These are phyloP conservation scores for Drosophila falleni DNA, from an alignment of 2,888 invertebrate genomes.

Conservation along the genomic window DNA sequence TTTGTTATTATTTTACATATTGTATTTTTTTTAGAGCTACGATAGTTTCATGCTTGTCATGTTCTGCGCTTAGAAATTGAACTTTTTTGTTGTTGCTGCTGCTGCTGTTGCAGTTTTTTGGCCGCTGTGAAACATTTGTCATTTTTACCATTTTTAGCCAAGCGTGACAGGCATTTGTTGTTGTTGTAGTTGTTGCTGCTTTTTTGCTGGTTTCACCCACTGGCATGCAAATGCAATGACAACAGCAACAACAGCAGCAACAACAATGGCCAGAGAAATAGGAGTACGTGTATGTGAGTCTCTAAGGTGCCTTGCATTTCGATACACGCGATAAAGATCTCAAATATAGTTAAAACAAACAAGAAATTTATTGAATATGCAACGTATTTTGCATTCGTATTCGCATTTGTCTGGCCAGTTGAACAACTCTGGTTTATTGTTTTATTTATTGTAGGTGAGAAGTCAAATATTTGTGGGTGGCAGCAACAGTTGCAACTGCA, in stretches of 20 bases:
- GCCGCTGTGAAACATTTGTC: constrained; percentile 79
- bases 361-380: constrained; percentile 81
- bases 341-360: constrained; percentile 81
- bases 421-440: constrained; percentile 75
- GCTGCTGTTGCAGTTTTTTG: constrained; percentile 57
- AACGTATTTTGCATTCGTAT: constrained; percentile 66
- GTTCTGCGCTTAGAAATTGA: constrained; percentile 75
- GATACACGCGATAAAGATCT: constrained; percentile 75
- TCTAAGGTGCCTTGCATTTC: constrained; percentile 62
- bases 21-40: constrained; percentile 49
- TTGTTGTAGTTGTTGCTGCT: constrained; percentile 27
- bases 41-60: constrained; percentile 78
- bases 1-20: constrained; percentile 78
- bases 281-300: constrained; percentile 45
- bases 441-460: constrained; percentile 80
- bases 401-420: constrained; percentile 70
- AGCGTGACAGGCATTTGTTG: constrained; percentile 77
- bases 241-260: constrained; percentile 21
- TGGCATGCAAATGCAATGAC: constrained; percentile 69
- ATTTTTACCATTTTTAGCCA: constrained; percentile 81
- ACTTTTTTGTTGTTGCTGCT: constrained; percentile 61
- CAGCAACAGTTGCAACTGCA: constrained; percentile 45
- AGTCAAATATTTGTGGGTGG: constrained; percentile 81
- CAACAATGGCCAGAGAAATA: constrained; percentile 53
- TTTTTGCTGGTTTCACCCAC: constrained; percentile 70